Evolutionary conservation across 2,797 vertebrate species (phyloP).

Genomic region (Eulemur mongoz): DNA sequence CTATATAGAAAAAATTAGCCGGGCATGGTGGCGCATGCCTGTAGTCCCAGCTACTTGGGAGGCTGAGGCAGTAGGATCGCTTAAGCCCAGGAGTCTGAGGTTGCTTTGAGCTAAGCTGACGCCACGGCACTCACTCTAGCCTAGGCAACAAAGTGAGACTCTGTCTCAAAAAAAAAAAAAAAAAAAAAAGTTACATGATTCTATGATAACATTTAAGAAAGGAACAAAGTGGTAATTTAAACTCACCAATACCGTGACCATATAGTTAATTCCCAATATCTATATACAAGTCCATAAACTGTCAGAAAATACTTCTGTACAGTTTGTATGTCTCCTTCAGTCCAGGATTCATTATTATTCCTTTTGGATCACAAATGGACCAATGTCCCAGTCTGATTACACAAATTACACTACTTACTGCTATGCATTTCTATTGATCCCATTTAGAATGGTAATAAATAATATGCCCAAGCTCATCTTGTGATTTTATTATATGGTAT

Average conservation of each 20-base stretch:
- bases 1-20: too few species aligned
- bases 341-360: neutral
- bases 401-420: neutral
- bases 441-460: slow-evolving; percentile 2
- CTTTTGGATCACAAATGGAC: neutral
- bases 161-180: too few species aligned
- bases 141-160: too few species aligned
- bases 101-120: too few species aligned
- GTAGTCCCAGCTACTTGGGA: too few species aligned
- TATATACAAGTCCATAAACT: neutral
- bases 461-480: neutral
- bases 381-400: neutral
- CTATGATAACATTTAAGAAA: neutral
- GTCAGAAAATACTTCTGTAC: neutral
- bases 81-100: too few species aligned
- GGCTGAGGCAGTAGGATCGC: too few species aligned
- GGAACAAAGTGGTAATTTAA: neutral
- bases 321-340: neutral
- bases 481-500: neutral
- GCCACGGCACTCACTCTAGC: too few species aligned
- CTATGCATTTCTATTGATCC: neutral
- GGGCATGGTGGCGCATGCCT: too few species aligned
- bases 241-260: neutral
- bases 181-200: neutral
- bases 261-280: neutral